Base-by-base conservation (phyloP, 2,797 vertebrate genomes). In the Melanotaenia parkinsoni region DNA sequence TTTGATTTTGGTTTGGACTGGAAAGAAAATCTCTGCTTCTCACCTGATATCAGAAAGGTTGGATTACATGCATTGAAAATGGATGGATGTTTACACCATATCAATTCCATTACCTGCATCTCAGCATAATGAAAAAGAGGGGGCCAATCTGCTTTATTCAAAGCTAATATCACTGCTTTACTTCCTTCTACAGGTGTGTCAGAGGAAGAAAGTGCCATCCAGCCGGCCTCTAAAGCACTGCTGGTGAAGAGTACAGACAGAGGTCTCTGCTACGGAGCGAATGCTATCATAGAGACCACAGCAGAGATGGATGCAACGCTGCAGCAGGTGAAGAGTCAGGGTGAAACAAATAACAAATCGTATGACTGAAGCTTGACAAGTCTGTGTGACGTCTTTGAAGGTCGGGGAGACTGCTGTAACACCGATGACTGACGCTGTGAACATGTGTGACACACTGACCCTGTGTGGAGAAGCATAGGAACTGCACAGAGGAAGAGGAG, bases 401-500 rank as follows among this genome's bases (percentile, higher is more conserved):
- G 87, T 67, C 12, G 83, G 76, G 50, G 81, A 81, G 28, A 40
- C 59, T 6, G 58, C 69, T 0, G 73, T 7, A 53, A 50, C 65
- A 59, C 70, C 77, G 13, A 50, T 72, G 68, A 60, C 85, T 10
- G 91, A 89, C 38, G 67, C 87, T n/a, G 61, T 88, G 65, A 85
- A 69, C 64, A 40, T 85, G 65, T 84, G 83, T 72, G 90, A 85
- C 35, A 91, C 90, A 78, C 81, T 65, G 82, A 76, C 90, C 33
- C 82, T 90, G 53, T 92, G 90, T 88, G 89, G 91, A 79, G 91
- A 94, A 85, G 87, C 85, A 3, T 93, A 87, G 67, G 33, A 82
- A 77, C 77, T 80, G 50, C 82, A 81, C 24, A 3, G 51, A 60
- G 38, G 51, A 74, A 33, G 12, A 38, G 30, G 4, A 16, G 0